Evolutionary conservation across 2,888 invertebrate species (phyloP).

Genomic region (Cinara cedri): DNA sequence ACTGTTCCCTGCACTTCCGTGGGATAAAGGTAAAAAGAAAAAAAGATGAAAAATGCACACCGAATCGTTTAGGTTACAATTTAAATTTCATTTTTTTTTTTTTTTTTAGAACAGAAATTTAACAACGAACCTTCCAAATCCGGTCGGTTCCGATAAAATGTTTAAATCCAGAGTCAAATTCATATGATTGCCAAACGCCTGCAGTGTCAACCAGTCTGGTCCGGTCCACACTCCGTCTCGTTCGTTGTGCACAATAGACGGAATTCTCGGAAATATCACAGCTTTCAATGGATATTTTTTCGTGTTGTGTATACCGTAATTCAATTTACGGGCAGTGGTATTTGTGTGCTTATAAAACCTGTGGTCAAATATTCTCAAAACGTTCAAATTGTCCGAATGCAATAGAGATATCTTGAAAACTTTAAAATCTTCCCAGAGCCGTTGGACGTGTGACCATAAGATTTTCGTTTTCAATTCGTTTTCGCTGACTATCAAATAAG

Average conservation of each 20-base stretch:
- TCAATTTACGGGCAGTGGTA: not conserved
- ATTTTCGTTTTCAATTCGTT: not conserved
- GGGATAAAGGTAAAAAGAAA: too few species aligned
- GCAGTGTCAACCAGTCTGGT: conserved; percentile 24
- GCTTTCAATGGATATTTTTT: conserved; percentile 20
- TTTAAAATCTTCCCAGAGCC: conserved; percentile 22
- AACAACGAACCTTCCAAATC: conserved; percentile 37
- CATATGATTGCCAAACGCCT: conserved; percentile 9
- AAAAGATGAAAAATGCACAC: too few species aligned
- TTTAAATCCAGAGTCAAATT: conserved; percentile 26
- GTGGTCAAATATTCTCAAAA: conserved; percentile 12
- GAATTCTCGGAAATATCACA: conserved; percentile 29
- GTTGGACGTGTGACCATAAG: conserved; percentile 17
- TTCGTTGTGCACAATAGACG: not conserved
- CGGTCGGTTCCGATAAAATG: not conserved
- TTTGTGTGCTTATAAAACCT: not conserved
- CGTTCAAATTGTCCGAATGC: conserved; percentile 9
- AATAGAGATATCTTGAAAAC: conserved; percentile 38
- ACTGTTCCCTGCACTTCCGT: too few species aligned
- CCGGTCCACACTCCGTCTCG: conserved; percentile 1
- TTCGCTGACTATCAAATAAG: conserved; percentile 39
- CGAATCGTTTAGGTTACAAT: too few species aligned
- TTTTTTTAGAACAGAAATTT: too few species aligned
- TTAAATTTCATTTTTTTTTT: too few species aligned
- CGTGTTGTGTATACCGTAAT: conserved; percentile 16